Base-by-base conservation (phyloP, 1,140 invertebrate genomes). In the Limonius californicus region DNA sequence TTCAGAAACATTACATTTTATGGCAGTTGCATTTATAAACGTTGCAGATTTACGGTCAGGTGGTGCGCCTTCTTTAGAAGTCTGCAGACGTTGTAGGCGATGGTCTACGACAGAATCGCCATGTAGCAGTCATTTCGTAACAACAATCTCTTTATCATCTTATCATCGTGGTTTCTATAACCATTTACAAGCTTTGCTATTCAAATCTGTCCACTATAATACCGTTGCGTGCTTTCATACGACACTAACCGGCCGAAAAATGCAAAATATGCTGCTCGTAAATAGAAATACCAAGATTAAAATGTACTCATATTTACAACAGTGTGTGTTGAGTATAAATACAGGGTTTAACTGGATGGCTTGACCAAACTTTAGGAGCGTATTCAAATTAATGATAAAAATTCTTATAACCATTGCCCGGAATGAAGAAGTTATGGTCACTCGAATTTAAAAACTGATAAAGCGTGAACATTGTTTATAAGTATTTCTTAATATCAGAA, bases 101-200 rank as follows among this genome's bases (percentile, higher is more conserved):
- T 50, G 16, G 4, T 50, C 16, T 18, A 50, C 20, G 45, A 50
- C 12, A 18, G 9, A 18, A 50, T 50, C 20, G 45, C 45, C 2
- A 19, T 50, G 45, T 50, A 50, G 20, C 45, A 50, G 20, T 21
- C 45, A 50, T 16, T 50, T 50, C 45, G n/a, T 12, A 50, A 19
- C 45, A 21, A 19, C 45, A 19, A 50, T 50, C 45, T 50, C 45
- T 50, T 50, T 19, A 50, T 50, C 45, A 50, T 21, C 45, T 50
- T 50, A 50, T 50, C 45, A 19, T 50, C 16, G 15, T 18, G 14
- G 15, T 18, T 50, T 50, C 20, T 50, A 50, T 18, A 50, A 50
- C 16, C 45, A 21, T 50, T 50, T 50, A 39, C 35, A 39, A 50
- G 45, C 7, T 50, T 50, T 50, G 16, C 45, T 50, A 2, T 50